These are phyloP conservation scores for Brevimyrus niger DNA, from an alignment of 2,113 vertebrate species.

Conservation along the genomic window DNA sequence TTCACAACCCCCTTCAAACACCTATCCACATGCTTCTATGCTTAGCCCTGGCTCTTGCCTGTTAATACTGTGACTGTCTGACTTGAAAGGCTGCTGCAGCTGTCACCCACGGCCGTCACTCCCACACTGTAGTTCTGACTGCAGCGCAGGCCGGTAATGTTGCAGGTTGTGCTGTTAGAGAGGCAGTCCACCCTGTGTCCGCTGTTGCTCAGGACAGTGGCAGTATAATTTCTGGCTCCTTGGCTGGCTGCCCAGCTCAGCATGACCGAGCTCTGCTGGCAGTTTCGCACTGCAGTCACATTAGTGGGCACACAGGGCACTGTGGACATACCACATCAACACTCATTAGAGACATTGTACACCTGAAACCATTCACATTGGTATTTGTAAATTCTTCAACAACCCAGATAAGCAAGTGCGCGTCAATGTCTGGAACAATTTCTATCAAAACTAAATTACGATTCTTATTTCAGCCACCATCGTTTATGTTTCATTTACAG, in stretches of 20 bases:
- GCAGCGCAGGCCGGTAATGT: slow-evolving; percentile 43
- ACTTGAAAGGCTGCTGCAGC: slow-evolving; percentile 41
- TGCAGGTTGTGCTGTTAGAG: slow-evolving; percentile 42
- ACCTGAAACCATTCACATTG: too few relatives aligned
- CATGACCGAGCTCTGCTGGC: slow-evolving; percentile 29
- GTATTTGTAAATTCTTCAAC: too few relatives aligned
- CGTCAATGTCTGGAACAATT: too few relatives aligned
- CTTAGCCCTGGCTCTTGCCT: neutral
- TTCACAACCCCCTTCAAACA: neutral
- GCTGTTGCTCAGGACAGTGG: slow-evolving; percentile 30
- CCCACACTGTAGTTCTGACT: slow-evolving; percentile 48
- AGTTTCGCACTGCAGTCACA: slow-evolving; percentile 26
- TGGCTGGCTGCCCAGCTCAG: slow-evolving; percentile 47
- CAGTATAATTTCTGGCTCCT: slow-evolving; percentile 43
- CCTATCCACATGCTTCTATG: too few relatives aligned
- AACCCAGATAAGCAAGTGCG: too few relatives aligned
- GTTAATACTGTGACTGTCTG: neutral
- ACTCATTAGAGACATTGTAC: too few relatives aligned
- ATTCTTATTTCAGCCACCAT: too few relatives aligned
- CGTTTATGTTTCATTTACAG: too few relatives aligned
- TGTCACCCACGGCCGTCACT: slow-evolving; percentile 39
- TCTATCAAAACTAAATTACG: too few relatives aligned
- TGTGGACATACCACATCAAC: slow-evolving; percentile 6
- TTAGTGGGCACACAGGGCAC: slow-evolving; percentile 49
- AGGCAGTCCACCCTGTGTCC: slow-evolving; percentile 41